Evolutionary conservation across 2,113 vertebrate genomes (phyloP).

Genomic region (Mirounga angustirostris): DNA sequence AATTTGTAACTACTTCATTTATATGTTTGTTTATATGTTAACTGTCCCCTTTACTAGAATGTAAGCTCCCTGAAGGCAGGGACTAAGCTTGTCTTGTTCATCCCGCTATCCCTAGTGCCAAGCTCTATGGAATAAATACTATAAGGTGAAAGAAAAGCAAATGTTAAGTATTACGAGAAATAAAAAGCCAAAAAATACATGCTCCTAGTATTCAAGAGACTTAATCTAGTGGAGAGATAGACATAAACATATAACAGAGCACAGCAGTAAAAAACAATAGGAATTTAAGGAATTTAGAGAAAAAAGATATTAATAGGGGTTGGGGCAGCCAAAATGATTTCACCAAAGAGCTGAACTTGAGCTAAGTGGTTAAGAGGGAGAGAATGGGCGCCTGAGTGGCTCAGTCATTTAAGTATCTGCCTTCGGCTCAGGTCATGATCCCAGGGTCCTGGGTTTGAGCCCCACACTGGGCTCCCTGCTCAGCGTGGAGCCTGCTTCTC

Average conservation of each 20-base stretch:
- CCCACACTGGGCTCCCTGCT: not conserved
- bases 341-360: not conserved
- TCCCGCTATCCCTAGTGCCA: not conserved
- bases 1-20: conserved; percentile 6
- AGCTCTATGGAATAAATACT: not conserved
- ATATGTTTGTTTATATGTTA: not conserved
- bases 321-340: not conserved
- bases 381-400: no score
- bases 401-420: no score
- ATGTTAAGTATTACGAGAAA: not conserved
- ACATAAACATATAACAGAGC: not conserved
- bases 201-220: not conserved
- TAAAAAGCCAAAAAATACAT: not conserved
- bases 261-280: not conserved
- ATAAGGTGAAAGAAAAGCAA: not conserved
- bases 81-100: not conserved
- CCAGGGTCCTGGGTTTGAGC: no score
- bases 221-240: not conserved
- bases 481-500: not conserved
- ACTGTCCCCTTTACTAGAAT: not conserved
- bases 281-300: not conserved
- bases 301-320: not conserved
- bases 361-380: not conserved
- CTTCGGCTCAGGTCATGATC: no score
- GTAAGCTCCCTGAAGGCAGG: not conserved